Conservation (phyloP, 1,140 invertebrate genomes). For the Drosophila pallidifrons region DNA sequence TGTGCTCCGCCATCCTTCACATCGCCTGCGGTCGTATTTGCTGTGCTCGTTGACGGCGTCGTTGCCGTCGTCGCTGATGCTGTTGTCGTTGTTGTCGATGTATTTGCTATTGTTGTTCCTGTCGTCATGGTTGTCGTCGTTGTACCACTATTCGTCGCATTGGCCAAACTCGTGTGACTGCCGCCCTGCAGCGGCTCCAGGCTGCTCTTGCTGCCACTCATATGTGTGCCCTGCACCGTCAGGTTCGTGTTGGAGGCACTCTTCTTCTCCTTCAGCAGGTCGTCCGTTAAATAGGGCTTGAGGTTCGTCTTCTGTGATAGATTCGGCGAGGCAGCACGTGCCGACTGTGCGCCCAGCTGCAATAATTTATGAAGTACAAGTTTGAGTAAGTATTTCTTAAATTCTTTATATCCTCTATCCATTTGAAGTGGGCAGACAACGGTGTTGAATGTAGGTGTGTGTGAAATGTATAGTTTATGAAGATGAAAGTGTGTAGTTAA, state of each 20-base stretch:
- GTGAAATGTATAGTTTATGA: too few species aligned
- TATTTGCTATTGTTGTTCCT: constrained; percentile 10
- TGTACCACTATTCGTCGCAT: constrained; percentile 30
- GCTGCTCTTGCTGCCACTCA: constrained; percentile 72
- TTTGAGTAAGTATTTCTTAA: neutral
- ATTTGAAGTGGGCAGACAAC: too few species aligned
- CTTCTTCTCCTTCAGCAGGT: constrained; percentile 74
- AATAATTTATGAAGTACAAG: neutral
- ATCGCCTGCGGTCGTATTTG: constrained; percentile 30
- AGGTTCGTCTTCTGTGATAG: constrained; percentile 77
- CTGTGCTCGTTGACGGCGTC: constrained; percentile 25
- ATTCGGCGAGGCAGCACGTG: constrained; percentile 80
- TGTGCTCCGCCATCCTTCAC: constrained; percentile 42
- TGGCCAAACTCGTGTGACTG: constrained; percentile 68
- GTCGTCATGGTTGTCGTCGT: constrained; percentile 34
- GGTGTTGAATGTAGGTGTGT: too few species aligned
- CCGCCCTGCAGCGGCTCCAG: constrained; percentile 69
- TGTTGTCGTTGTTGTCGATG: constrained; percentile 27
- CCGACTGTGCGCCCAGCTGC: constrained; percentile 78
- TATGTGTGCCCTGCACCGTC: constrained; percentile 66
- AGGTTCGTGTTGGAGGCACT: constrained; percentile 60
- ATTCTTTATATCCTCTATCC: neutral
- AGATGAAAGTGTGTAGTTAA: too few species aligned
- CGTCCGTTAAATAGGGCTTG: constrained; percentile 77
- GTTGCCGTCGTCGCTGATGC: constrained; percentile 20